Conservation (phyloP, 1,140 invertebrate species). For the Drosophila subobscura region DNA sequence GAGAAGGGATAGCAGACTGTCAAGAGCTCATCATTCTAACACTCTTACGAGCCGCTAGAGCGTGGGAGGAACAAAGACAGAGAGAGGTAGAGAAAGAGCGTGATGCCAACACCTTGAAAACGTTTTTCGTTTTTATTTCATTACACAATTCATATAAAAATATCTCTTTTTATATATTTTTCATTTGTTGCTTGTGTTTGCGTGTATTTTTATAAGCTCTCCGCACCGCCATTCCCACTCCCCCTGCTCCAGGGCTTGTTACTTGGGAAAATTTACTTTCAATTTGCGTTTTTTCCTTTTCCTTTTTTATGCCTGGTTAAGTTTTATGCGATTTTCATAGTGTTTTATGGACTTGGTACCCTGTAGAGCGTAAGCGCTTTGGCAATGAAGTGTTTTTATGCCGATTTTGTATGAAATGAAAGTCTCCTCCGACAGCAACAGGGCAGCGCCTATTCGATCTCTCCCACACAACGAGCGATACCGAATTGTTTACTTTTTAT, state of each 20-base stretch:
- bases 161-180: constrained; percentile 40
- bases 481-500: constrained; percentile 38
- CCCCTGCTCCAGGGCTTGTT: background rate
- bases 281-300: constrained; percentile 49
- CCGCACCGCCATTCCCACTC: constrained; percentile 14
- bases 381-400: too few relatives aligned
- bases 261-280: constrained; percentile 64
- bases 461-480: background rate
- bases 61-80: background rate
- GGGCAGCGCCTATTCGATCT: constrained; percentile 3
- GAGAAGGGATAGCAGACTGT: constrained; percentile 36
- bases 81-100: background rate
- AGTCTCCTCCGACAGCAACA: too few relatives aligned
- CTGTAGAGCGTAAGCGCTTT: background rate
- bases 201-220: constrained; percentile 10
- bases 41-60: constrained; percentile 16
- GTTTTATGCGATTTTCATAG: constrained; percentile 60
- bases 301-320: constrained; percentile 58
- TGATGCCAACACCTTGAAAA: constrained; percentile 37
- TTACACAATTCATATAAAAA: constrained; percentile 55
- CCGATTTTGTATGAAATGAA: background rate
- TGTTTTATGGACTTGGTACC: constrained; percentile 28
- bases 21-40: constrained; percentile 56
- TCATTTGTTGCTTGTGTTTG: constrained; percentile 28
- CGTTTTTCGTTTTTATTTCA: constrained; percentile 39